These are phyloP conservation scores for Diachrysia chrysitis DNA, from an alignment of 2,888 invertebrate species.

Conservation along the genomic window DNA sequence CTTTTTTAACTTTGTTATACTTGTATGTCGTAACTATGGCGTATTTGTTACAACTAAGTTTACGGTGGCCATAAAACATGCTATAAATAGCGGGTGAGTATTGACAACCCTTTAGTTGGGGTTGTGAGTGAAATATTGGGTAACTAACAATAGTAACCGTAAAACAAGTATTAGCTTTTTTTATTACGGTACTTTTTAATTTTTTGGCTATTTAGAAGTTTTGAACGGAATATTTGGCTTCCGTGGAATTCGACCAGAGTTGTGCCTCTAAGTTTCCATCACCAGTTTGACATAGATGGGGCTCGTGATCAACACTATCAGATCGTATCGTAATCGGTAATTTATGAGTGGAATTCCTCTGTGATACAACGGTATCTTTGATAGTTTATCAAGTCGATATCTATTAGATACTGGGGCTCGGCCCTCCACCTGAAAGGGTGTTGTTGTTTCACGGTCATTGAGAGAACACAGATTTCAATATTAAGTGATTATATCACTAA, in stretches of 20 bases:
- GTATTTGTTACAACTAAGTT: constrained; percentile 59
- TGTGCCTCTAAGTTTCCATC: constrained; percentile 8
- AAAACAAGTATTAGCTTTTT: constrained; percentile 22
- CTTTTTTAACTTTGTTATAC: constrained; percentile 48
- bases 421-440: constrained; percentile 20
- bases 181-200: constrained; percentile 29
- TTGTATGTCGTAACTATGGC: constrained; percentile 50
- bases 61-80: constrained; percentile 59
- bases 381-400: constrained; percentile 38
- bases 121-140: constrained; percentile 54
- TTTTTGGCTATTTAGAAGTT: constrained; percentile 7
- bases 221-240: neutral
- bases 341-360: constrained; percentile 41
- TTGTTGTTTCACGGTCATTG: constrained; percentile 5
- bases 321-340: constrained; percentile 43
- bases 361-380: constrained; percentile 23
- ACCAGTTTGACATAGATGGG: neutral
- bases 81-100: constrained; percentile 49
- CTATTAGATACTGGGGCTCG: constrained; percentile 12
- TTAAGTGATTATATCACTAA: neutral
- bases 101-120: constrained; percentile 63
- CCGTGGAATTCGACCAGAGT: neutral
- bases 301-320: constrained; percentile 30
- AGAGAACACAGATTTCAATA: constrained; percentile 1
- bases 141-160: constrained; percentile 27